Evolutionary conservation across 2,888 invertebrate genomes (phyloP).

Genomic region (Chymomyza fuscimana): DNA sequence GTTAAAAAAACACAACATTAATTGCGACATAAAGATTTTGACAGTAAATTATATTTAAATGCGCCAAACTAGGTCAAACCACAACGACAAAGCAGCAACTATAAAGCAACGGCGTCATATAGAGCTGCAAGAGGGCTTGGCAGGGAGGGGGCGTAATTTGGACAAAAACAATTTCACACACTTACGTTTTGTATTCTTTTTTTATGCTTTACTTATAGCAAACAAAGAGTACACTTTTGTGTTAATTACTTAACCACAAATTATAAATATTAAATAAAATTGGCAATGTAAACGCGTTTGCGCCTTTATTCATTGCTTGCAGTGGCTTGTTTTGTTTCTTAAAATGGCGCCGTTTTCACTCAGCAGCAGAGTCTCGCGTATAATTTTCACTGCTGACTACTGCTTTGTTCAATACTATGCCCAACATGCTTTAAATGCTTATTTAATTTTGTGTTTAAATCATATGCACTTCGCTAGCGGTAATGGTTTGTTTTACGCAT

Average conservation of each 20-base stretch:
- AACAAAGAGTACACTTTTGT: conserved; percentile 34
- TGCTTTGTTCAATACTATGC: conserved; percentile 58
- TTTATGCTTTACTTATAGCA: conserved; percentile 25
- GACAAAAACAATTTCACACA: conserved; percentile 10
- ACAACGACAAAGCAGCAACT: conserved; percentile 43
- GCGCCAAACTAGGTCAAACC: conserved; percentile 62
- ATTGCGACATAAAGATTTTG: conserved; percentile 49
- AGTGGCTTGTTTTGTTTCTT: conserved; percentile 74
- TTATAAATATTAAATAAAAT: conserved; percentile 8
- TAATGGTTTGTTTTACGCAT: conserved; percentile 18
- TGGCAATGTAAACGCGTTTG: conserved; percentile 6
- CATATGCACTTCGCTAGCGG: conserved; percentile 7
- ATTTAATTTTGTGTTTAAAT: conserved; percentile 29
- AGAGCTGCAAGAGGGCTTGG: conserved; percentile 3
- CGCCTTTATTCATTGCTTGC: conserved; percentile 55
- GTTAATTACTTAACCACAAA: conserved; percentile 48
- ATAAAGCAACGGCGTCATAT: conserved; percentile 12
- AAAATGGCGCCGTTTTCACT: conserved; percentile 80
- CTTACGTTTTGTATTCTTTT: conserved; percentile 35
- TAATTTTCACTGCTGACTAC: conserved; percentile 57
- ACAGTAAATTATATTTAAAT: conserved; percentile 24
- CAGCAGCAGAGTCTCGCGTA: conserved; percentile 47
- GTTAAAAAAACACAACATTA: conserved; percentile 29
- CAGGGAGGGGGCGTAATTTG: conserved; percentile 2
- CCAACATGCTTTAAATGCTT: conserved; percentile 45